Evolutionary conservation across 92 coral and sea anemone species (phyloP).

Genomic region (Anthopleura xanthogrammica): DNA sequence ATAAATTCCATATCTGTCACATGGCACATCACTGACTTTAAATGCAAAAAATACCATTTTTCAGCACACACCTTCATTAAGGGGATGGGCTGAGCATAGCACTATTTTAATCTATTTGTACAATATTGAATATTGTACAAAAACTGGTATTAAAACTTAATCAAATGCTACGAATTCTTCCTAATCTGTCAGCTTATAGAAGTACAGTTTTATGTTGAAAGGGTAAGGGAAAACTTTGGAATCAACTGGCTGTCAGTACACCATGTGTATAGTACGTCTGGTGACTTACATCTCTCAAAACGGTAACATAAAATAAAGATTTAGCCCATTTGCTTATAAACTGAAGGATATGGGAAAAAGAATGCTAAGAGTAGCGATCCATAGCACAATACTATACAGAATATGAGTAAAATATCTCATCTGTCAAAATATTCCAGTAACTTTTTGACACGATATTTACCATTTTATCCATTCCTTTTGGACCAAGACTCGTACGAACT

Average conservation of each 20-base stretch:
- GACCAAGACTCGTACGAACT: slow-evolving; percentile 95
- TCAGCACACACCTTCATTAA: not conserved
- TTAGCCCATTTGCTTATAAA: not conserved
- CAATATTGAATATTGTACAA: not conserved
- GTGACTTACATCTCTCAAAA: not conserved
- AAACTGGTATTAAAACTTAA: not conserved
- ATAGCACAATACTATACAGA: not conserved
- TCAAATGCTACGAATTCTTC: not conserved
- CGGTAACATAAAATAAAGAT: not conserved
- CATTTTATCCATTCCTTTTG: slow-evolving; percentile 99
- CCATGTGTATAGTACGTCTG: not conserved
- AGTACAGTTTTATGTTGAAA: no score
- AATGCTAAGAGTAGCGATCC: not conserved
- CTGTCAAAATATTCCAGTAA: not conserved
- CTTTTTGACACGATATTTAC: slow-evolving; percentile 36
- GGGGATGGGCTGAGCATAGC: not conserved
- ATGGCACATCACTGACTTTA: not conserved
- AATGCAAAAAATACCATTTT: not conserved
- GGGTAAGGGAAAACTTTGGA: no score
- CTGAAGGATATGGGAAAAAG: not conserved
- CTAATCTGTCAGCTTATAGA: no score
- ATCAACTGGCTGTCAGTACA: not conserved
- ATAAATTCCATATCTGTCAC: no score
- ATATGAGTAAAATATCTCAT: not conserved
- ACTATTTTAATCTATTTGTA: not conserved